Base-by-base conservation (phyloP, 2,113 vertebrate genomes). In the Montifringilla adamsi region DNA sequence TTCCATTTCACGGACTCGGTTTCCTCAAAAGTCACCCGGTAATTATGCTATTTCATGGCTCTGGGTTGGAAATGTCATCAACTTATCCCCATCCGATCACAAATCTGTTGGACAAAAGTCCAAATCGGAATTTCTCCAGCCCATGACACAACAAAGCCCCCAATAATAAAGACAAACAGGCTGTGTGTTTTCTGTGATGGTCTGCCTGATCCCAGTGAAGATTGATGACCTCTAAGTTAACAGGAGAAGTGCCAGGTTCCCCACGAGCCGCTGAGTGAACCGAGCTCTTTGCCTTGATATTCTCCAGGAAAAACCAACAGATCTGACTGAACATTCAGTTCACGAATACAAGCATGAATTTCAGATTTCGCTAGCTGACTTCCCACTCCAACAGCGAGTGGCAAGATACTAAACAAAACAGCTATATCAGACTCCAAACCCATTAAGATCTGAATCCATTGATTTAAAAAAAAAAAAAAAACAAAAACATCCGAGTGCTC, bases 111-210 rank as follows among this genome's bases (percentile, higher is more conserved):
- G 87, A 96, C 95, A 44, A 87, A 93, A 84, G 83, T 95, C 84
- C 95, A 64, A 69, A 94, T 43, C 96, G 95, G 93, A 96, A 94
- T 96, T 96, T 95, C 78, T 97, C 94, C 97, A 97, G 96, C 94
- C 91, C 91, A 69, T 93, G 97, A 97, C 68, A 94, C 96, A 97
- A 97, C 95, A 95, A 97, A 97, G 96, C 94, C 91, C 93, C 94
- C 90, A 91, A 75, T 97, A 98, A 98, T 96, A 96, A 97, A 98
- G 98, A 98, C 97, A 98, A 98, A 97, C 95, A 96, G 92, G 96
- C 96, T 84, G 92, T 93, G 94, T 82, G 90, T 95, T 97, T 97
- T 97, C 95, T 52, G 90, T 95, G 97, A 97, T 94, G 96, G 96
- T 96, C 93, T 97, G 97, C 87, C 96, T 97, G 89, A 90, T 91